Evolutionary conservation across 1,140 invertebrate genomes (phyloP).

Genomic region (Drosophila santomea): DNA sequence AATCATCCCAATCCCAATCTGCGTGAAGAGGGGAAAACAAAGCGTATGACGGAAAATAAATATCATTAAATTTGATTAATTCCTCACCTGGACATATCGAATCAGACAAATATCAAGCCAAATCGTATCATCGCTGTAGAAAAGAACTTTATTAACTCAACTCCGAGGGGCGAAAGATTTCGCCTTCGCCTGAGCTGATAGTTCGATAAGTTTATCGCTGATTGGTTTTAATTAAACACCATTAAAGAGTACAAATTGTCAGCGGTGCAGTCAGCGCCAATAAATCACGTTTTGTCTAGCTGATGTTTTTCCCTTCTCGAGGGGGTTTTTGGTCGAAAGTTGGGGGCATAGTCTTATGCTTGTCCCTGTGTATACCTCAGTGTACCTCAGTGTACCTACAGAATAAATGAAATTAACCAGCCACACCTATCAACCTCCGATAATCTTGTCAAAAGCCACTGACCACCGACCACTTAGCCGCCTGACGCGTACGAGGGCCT

Average conservation of each 20-base stretch:
- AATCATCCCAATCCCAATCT: conserved; percentile 10
- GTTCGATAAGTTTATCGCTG: conserved; percentile 66
- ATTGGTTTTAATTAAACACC: conserved; percentile 81
- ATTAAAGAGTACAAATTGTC: conserved; percentile 78
- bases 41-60: conserved; percentile 65
- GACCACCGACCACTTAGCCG: conserved; percentile 38
- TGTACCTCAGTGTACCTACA: conserved; percentile 39
- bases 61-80: conserved; percentile 82
- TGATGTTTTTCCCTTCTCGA: conserved; percentile 66
- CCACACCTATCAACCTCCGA: conserved; percentile 47
- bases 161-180: conserved; percentile 22
- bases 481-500: conserved; percentile 45
- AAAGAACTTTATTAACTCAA: conserved; percentile 62
- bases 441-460: conserved; percentile 69
- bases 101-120: conserved; percentile 53
- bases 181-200: conserved; percentile 69
- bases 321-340: conserved; percentile 12
- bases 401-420: conserved; percentile 76
- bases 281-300: conserved; percentile 77
- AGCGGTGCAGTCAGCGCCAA: conserved; percentile 52
- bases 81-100: conserved; percentile 61
- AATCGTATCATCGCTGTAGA: conserved; percentile 24
- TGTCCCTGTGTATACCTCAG: conserved; percentile 30
- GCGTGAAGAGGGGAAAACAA: neutral
- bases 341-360: conserved; percentile 28